Conservation (phyloP, 1,140 invertebrate genomes). For the Drosophila repleta region DNA sequence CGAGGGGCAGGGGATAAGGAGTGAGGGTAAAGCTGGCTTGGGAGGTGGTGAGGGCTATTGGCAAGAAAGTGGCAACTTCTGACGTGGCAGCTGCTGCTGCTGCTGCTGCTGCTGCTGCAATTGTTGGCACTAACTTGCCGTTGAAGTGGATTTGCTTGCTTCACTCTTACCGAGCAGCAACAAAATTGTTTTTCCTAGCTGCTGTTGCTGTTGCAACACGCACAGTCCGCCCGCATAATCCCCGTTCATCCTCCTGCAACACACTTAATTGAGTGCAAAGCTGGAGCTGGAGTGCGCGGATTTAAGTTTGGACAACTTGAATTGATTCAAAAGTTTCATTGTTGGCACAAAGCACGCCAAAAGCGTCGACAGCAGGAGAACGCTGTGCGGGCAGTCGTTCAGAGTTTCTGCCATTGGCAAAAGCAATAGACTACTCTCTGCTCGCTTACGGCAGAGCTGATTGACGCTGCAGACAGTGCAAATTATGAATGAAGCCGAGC, state of each 20-base stretch:
- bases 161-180: slow-evolving; percentile 46
- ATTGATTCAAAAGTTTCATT: slow-evolving; percentile 82
- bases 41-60: slow-evolving; percentile 43
- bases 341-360: slow-evolving; percentile 54
- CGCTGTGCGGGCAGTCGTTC: not conserved
- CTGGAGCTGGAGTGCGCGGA: slow-evolving; percentile 63
- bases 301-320: slow-evolving; percentile 81
- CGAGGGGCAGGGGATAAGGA: not conserved
- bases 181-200: slow-evolving; percentile 75
- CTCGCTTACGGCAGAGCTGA: slow-evolving; percentile 16
- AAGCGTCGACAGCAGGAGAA: not conserved
- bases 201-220: slow-evolving; percentile 47
- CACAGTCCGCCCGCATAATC: slow-evolving; percentile 4
- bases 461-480: slow-evolving; percentile 21
- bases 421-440: not conserved
- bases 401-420: slow-evolving; percentile 58
- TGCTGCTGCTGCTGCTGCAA: slow-evolving; percentile 78
- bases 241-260: slow-evolving; percentile 23
- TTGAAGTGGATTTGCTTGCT: slow-evolving; percentile 75
- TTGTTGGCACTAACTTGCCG: slow-evolving; percentile 75
- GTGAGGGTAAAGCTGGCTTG: not conserved
- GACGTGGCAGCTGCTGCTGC: slow-evolving; percentile 76
- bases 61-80: slow-evolving; percentile 74
- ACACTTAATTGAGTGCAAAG: slow-evolving; percentile 81
- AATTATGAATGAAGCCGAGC: slow-evolving; percentile 2